Evolutionary conservation across 2,113 vertebrate genomes (phyloP), one percentile per base, ranked within the genome.

Genomic region (Gopherus flavomarginatus): DNA sequence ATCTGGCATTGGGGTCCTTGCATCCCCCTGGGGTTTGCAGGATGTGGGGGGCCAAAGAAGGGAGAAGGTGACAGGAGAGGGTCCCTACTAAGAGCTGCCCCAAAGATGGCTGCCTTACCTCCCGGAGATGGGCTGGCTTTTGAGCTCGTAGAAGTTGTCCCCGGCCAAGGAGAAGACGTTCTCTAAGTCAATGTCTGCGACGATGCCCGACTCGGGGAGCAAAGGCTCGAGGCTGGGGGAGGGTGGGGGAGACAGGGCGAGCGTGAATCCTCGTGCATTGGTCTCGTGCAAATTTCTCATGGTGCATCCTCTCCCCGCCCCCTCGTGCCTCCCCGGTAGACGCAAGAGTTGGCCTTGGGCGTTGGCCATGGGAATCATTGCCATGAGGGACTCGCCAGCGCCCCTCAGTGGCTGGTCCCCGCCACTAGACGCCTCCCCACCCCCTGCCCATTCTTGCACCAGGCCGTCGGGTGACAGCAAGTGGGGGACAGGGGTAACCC

Each of bases 121-220:
- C 52, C 85, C 42, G 17, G 86, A 81, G 81, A 98, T 90, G 86
- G 99, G 99, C 88, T 99, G 99, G 93, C 99, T 99, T 98, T 99
- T 99, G 87, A 99, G 98, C 96, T 99, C 97, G 80, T 99, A 99
- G 97, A 99, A 99, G 14, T 97, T 97, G 86, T 99, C 98, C 0
- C 97, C 97, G 89, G 98, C 98, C 5, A 98, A 97, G 5, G 98
- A 94, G 42, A 99, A 91, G 86, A 99, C 92, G 91, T 92, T 91
- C 94, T 99, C 99, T 7, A 99, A 97, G 88, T 99, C 99, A 27
- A 99, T 99, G 95, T 99, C 99, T 12, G 98, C 99, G 10, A 99
- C 99, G 8, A 99, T 99, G 13, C 99, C 99, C 3, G 99, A 99
- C 96, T 99, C 99, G 1, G 98, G 98, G 81, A 98, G 98, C 89